Conservation (phyloP, 2,888 invertebrate species). For the Synanthedon tipuliformis region DNA sequence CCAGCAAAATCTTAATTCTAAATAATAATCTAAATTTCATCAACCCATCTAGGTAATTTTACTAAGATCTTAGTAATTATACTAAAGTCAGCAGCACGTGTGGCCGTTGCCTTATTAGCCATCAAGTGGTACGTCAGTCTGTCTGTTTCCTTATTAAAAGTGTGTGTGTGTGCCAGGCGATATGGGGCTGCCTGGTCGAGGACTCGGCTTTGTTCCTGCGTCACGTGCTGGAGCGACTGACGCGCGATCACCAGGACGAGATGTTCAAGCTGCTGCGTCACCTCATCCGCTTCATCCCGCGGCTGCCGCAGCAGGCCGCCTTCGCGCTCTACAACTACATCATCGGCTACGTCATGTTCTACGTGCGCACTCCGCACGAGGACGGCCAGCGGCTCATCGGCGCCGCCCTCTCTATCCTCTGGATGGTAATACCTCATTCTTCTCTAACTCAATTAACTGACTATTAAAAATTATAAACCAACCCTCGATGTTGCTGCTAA, state of each 20-base stretch:
- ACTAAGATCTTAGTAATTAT: too few species aligned
- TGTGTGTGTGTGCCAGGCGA: slow-evolving; percentile 77
- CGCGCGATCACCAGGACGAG: slow-evolving; percentile 91
- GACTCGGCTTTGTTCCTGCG: slow-evolving; percentile 96
- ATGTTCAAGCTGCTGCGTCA: slow-evolving; percentile 94
- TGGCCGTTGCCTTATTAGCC: too few species aligned
- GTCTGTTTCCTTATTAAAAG: slow-evolving; percentile 84
- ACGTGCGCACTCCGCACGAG: slow-evolving; percentile 95
- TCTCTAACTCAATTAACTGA: too few species aligned
- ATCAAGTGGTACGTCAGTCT: too few species aligned
- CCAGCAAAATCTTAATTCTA: too few species aligned
- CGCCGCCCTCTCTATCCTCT: slow-evolving; percentile 92
- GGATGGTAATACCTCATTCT: slow-evolving; percentile 80
- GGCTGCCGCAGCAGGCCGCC: slow-evolving; percentile 96
- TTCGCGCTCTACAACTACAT: slow-evolving; percentile 98
- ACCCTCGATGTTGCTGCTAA: too few species aligned
- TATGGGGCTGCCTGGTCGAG: slow-evolving; percentile 98
- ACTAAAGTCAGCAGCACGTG: too few species aligned
- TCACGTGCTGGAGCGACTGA: slow-evolving; percentile 94
- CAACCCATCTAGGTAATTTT: too few species aligned
- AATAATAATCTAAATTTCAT: too few species aligned
- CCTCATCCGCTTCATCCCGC: slow-evolving; percentile 91
- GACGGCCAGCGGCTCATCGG: slow-evolving; percentile 95
- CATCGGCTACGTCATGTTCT: slow-evolving; percentile 99
- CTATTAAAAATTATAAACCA: too few species aligned